phyloP scores from a whole-genome alignment of 2,797 vertebrate genomes.

The Falco rusticolus region DNA sequence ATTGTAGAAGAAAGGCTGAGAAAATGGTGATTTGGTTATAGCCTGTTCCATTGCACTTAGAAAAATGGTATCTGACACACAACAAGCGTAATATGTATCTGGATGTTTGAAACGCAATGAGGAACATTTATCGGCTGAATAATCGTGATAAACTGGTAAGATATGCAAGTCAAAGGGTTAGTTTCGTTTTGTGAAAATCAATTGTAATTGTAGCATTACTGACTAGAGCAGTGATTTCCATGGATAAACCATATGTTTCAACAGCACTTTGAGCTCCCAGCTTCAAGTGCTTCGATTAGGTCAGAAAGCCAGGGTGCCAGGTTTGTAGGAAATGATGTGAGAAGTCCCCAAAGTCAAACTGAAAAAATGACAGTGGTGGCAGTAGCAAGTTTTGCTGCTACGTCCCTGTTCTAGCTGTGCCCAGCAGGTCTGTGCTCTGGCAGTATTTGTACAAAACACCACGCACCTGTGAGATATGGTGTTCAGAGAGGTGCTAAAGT shows the following conservation, averaged over 20 bases:
- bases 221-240: not conserved
- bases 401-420: not conserved
- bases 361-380: not conserved
- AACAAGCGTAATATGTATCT: not conserved
- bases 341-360: not conserved
- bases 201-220: not conserved
- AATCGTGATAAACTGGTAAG: not conserved
- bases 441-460: not conserved
- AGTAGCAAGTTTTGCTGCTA: not conserved
- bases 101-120: not conserved
- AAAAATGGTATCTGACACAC: not conserved
- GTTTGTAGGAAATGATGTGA: not conserved
- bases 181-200: not conserved
- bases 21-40: not conserved
- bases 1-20: not conserved
- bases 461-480: rapidly evolving
- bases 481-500: not conserved
- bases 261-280: not conserved
- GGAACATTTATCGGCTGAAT: not conserved
- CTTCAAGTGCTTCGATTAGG: not conserved
- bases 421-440: not conserved
- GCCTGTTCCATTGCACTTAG: not conserved
- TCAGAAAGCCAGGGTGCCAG: not conserved
- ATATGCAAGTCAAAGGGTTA: rapidly evolving
- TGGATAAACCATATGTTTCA: not conserved